Evolutionary conservation across 2,888 invertebrate species (phyloP).

Genomic region (Myopa testacea): DNA sequence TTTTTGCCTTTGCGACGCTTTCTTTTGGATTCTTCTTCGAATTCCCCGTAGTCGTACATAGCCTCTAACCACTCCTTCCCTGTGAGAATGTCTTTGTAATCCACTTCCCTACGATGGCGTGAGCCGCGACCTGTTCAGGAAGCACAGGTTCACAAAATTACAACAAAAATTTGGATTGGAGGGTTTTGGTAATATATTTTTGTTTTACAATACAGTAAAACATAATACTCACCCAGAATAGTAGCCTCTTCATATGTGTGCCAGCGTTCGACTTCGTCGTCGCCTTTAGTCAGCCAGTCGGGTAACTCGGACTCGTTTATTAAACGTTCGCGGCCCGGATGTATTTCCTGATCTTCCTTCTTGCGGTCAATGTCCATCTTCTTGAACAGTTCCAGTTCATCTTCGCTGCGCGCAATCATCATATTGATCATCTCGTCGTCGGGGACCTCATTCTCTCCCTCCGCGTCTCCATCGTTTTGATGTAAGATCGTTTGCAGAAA

Average conservation of each 20-base stretch:
- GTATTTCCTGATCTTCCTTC: constrained; percentile 78
- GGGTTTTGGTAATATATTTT: neutral
- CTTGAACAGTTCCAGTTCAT: constrained; percentile 93
- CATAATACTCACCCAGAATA: constrained; percentile 77
- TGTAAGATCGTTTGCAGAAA: constrained; percentile 95
- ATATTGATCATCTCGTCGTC: constrained; percentile 99
- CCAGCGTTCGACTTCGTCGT: constrained; percentile 88
- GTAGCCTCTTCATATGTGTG: constrained; percentile 82
- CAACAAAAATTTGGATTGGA: neutral
- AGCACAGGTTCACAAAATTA: neutral
- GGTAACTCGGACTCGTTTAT: constrained; percentile 96
- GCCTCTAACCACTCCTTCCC: constrained; percentile 97
- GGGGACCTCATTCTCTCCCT: constrained; percentile 82
- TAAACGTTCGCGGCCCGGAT: constrained; percentile 81
- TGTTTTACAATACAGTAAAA: neutral
- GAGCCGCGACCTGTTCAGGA: constrained; percentile 76
- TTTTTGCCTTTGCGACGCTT: constrained; percentile 76
- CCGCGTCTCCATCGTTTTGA: constrained; percentile 94
- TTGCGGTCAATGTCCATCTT: constrained; percentile 93
- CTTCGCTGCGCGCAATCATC: constrained; percentile 97
- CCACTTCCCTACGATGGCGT: constrained; percentile 95
- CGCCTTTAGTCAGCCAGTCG: constrained; percentile 93
- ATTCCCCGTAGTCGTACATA: constrained; percentile 73
- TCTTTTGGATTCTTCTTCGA: constrained; percentile 72
- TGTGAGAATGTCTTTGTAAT: constrained; percentile 96